Evolutionary conservation across 2,797 vertebrate species (phyloP), one percentile per base, ranked within the genome.

Genomic region (Pampus argenteus): DNA sequence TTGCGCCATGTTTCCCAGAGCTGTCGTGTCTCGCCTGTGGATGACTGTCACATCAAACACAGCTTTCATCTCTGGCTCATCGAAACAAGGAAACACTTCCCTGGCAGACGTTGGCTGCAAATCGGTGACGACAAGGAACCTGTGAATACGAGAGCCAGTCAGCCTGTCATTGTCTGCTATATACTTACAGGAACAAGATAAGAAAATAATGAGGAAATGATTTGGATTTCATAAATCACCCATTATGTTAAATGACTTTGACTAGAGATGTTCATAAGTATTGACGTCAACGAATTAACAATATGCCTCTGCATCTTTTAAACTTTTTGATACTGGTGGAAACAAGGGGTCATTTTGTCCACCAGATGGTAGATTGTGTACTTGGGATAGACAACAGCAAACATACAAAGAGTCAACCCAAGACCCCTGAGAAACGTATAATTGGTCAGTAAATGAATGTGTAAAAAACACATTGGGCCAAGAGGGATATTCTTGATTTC

Each of bases 51-150:
- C 29, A 0, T 72, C 0, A 70, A 95, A 96, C 18, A 29, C 61
- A 0, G 95, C 94, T 74, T 95, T 96, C 91, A 95, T 75, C 1
- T 92, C 92, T 8, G 95, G 95, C 65, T 96, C 95, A 68, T 96
- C 95, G 9, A 95, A 95, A 87, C 95, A 96, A 20, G 95, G 95
- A 79, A 96, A 95, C 26, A 94, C 59, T 62, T 9, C 85, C 66
- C 95, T 89, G 64, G 95, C 91, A 0, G 70, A 9, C 5, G 91
- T 92, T 20, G 95, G 91, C 50, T 95, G 61, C 88, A 95, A 4
- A 9, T 86, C 59, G 40, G 90, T 95, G 38, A 85, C 71, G 1
- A 65, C 91, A 17, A 95, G 65, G 13, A 79, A 94, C 81, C 95
- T 96, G 45, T 59, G 5, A 49, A 66, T 6, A 64, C 11, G 17